phyloP scores from a whole-genome alignment of 2,888 invertebrate species.

The Acronicta alni region DNA sequence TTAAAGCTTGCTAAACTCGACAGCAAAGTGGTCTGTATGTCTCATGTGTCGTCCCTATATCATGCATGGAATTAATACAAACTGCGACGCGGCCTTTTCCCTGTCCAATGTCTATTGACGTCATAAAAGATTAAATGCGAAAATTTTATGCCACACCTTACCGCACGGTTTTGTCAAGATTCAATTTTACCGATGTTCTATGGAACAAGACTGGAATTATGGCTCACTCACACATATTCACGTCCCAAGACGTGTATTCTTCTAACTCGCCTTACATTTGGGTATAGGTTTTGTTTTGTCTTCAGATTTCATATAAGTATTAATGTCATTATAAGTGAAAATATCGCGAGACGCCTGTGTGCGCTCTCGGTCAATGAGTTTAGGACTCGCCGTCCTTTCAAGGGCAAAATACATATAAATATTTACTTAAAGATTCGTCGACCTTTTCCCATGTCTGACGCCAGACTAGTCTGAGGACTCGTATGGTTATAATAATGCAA shows the following conservation, averaged over 20 bases:
- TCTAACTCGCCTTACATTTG: not conserved
- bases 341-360: conserved; percentile 44
- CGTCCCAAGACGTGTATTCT: not conserved
- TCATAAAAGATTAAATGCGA: conserved; percentile 38
- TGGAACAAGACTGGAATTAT: not conserved
- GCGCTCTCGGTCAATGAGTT: conserved; percentile 64
- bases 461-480: conserved; percentile 50
- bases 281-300: conserved; percentile 11
- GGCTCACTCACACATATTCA: not conserved
- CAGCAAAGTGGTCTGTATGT: conserved; percentile 46
- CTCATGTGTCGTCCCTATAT: conserved; percentile 43
- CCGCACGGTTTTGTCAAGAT: conserved; percentile 12
- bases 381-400: conserved; percentile 74
- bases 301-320: conserved; percentile 16
- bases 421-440: conserved; percentile 64
- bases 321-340: conserved; percentile 21
- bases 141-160: conserved; percentile 11
- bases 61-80: conserved; percentile 36
- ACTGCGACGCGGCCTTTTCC: conserved; percentile 35
- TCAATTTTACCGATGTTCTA: conserved; percentile 14
- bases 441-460: conserved; percentile 63
- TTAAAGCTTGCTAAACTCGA: conserved; percentile 52
- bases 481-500: conserved; percentile 21
- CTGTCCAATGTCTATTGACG: conserved; percentile 41
- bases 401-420: conserved; percentile 77